phyloP scores from a whole-genome alignment of 2,797 vertebrate genomes.

The Loris lydekkerianus region DNA sequence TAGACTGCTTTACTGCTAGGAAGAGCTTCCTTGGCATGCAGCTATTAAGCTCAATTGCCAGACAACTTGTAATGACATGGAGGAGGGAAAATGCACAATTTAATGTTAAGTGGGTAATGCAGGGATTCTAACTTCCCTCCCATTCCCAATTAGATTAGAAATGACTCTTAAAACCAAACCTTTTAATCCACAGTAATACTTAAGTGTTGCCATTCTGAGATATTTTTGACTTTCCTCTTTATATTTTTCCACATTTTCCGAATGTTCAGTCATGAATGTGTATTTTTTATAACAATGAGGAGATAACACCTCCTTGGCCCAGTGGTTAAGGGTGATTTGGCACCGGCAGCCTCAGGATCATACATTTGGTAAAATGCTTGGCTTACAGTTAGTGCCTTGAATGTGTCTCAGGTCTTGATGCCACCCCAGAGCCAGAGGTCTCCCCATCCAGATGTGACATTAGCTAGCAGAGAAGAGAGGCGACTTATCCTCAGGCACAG shows the following conservation, averaged over 20 bases:
- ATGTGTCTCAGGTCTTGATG: not conserved
- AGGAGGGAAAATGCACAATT: not conserved
- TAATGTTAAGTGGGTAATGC: not conserved
- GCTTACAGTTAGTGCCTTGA: not conserved
- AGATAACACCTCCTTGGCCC: not conserved
- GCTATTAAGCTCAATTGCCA: not conserved
- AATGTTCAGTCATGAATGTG: not conserved
- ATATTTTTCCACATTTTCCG: not conserved
- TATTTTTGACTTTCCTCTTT: not conserved
- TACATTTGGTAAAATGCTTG: not conserved
- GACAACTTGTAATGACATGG: not conserved
- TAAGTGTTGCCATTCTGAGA: not conserved
- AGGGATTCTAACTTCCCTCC: not conserved
- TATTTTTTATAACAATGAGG: not conserved
- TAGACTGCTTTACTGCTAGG: not conserved
- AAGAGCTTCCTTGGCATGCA: not conserved
- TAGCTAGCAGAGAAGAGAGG: not conserved
- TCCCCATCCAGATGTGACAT: not conserved
- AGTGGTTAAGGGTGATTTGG: not conserved
- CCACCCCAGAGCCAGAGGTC: not conserved
- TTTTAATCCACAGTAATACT: not conserved
- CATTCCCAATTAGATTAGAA: not conserved
- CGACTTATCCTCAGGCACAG: not conserved
- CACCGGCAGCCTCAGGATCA: not conserved
- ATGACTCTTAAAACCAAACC: conserved; percentile 6